Base-by-base conservation (phyloP, 2,113 vertebrate species). In the Tapirus terrestris region DNA sequence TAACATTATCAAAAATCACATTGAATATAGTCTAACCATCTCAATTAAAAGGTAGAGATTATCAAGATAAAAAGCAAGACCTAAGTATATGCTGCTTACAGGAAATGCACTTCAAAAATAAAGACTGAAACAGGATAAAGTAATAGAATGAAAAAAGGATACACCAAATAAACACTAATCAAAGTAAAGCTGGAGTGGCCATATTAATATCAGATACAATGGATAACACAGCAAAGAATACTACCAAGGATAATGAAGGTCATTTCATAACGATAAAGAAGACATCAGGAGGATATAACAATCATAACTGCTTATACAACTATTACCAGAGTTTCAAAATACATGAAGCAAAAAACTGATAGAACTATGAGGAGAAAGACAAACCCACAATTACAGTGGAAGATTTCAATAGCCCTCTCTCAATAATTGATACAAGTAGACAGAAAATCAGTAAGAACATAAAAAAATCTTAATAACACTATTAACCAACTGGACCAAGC, bases 201-300 rank as follows among this genome's bases (percentile, higher is more conserved):
- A 36, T 58, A 25, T 76, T 75, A 72, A 43, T n/a, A 81, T 73
- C 11, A 79, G 9, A 51, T 18, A 84, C 33, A 83, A 65, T 14
- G 83, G 48, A 83, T 33, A 70, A 70, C 33, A 76, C 23, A 75
- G 31, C 45, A 89, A 93, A 96, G 16, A 83, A 77, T n/a, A 96
- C n/a, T 68, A 8, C 48, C 39, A 93, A 23, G 17, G 29, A 87
- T 45, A 72, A 73, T 36, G 81, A 58, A 92, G 29, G 65, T 72
- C 16, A 86, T 27, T 72, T 86, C 29, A 72, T 8, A 72, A 76
- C 11, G 29, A 84, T 27, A 70, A 81, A 39, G 53, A 20, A 56
- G 39, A 58, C 51, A 60, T 82, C 11, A 82, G 61, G 56, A 67
- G 65, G 20, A 53, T 72, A 53, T 25, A 95, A 79, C n/a, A 72